These are phyloP conservation scores for Campylomormyrus numenius DNA, from an alignment of 2,113 vertebrate species.

Conservation along the genomic window DNA sequence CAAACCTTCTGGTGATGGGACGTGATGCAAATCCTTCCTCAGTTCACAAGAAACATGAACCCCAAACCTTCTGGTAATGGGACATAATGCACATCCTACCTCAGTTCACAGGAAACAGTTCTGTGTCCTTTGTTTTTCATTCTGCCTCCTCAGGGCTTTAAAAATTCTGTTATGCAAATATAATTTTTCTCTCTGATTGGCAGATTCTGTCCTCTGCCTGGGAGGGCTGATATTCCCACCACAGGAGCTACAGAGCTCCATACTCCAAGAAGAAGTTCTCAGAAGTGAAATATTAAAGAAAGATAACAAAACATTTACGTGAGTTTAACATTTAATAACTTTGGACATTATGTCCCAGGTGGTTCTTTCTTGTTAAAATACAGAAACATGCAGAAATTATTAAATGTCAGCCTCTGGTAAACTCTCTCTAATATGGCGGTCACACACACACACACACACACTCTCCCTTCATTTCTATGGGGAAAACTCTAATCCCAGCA, in stretches of 20 bases:
- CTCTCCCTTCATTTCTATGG: neutral
- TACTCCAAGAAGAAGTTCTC: neutral
- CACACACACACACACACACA: neutral
- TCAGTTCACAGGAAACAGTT: neutral
- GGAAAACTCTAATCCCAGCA: neutral
- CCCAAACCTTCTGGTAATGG: neutral
- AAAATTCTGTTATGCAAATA: neutral
- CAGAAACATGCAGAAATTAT: slow-evolving; percentile 9
- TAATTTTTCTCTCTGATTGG: slow-evolving; percentile 1
- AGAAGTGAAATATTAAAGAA: slow-evolving; percentile 16
- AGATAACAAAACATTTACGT: slow-evolving; percentile 19
- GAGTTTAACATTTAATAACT: slow-evolving; percentile 21
- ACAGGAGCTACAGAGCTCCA: neutral
- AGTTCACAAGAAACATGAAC: neutral
- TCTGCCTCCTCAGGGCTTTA: neutral
- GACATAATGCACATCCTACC: neutral
- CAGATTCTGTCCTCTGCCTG: neutral
- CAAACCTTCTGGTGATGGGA: neutral
- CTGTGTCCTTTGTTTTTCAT: neutral
- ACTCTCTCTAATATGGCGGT: neutral
- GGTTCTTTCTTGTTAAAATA: slow-evolving; percentile 10
- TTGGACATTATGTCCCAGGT: neutral
- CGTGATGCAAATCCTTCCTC: neutral
- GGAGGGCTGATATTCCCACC: neutral
- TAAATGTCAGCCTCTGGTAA: slow-evolving; percentile 11